Evolutionary conservation across 1,140 invertebrate species (phyloP), one percentile per base, ranked within the genome.

Genomic region (Centruroides sculpturatus): DNA sequence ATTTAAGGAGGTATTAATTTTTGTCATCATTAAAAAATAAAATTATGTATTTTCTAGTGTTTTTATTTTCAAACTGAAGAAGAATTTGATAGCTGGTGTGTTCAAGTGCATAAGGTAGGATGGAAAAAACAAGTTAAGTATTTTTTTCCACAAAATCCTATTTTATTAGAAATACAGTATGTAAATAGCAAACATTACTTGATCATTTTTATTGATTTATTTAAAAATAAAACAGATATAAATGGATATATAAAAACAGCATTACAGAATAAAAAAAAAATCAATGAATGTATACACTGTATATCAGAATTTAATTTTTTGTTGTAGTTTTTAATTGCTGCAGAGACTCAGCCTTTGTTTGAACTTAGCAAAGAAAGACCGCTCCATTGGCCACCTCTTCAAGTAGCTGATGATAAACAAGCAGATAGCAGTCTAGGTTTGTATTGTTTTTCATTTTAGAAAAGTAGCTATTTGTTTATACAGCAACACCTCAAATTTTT

Each of bases 11-110:
- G n/a, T n/a, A n/a, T n/a, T n/a, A n/a, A n/a, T n/a, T n/a, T n/a
- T n/a, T n/a, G n/a, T n/a, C n/a, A n/a, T n/a, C n/a, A n/a, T n/a
- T n/a, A 59, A 35, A 35, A 52, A 12, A n/a, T 61, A 35, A 46
- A 47, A 23, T 12, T 47, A 49, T 56, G 35, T 66, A 60, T 55
- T 61, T 79, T 81, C 62, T 69, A 93, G 87, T 93, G 91, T 71
- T 97, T 96, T 72, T 84, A 91, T 60, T 95, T 91, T 74, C 80
- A 82, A 66, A 88, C 83, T 23, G 86, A 91, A 75, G 76, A 75
- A 57, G 89, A 92, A 59, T 95, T 95, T 74, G 82, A 86, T 67
- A 78, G 84, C 57, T 76, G 95, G 62, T 87, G 89, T 69, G 73
- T 76, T 53, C 77, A 79, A 56, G 82, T 89, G 67, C 79, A 83